Base-by-base conservation (phyloP, 2,113 vertebrate species). In the Amphiprion ocellaris region DNA sequence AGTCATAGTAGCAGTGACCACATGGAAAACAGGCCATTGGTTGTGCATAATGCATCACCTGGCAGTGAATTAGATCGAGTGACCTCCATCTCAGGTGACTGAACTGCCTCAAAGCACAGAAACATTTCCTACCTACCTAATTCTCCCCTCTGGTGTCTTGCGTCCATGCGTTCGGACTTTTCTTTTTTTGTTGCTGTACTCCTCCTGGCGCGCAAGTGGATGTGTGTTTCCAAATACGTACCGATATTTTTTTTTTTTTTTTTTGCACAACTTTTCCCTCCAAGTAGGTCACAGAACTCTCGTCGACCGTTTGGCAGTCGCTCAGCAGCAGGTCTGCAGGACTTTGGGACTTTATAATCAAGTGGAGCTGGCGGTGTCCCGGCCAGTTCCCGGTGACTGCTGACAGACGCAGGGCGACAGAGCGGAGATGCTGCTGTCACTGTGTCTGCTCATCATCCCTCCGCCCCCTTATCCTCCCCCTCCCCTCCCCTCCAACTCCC, bases 371-470 rank as follows among this genome's bases (percentile, higher is more conserved):
- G 68, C 33, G 53, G 17, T 53, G 62, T 78, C 79, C 53, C 47
- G 50, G 23, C 21, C 60, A 46, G 63, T 70, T 74, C 55, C 55
- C 81, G 5, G 73, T 56, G 66, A 76, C 73, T 55, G 82, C 71
- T 81, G 84, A 87, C 84, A 50, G 76, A 68, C 79, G 67, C 69
- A 12, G 37, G 63, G 71, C 79, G 77, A 74, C 77, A 60, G 84
- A 74, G 66, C 73, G 69, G 84, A 78, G 84, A 86, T 33, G 74
- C 66, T 70, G 84, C 66, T 84, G 87, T 87, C 82, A 77, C 64
- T 63, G 50, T 46, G 77, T 72, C 64, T 75, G 74, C 60, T 82
- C 76, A 28, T 90, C 86, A 66, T 46, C 59, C 55, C 15, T 5
- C 17, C 16, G 21, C 61, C 71, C 75, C 69, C 47, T 75, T 64